Conservation (phyloP, 1,140 invertebrate species). For the Bombus superbus region DNA sequence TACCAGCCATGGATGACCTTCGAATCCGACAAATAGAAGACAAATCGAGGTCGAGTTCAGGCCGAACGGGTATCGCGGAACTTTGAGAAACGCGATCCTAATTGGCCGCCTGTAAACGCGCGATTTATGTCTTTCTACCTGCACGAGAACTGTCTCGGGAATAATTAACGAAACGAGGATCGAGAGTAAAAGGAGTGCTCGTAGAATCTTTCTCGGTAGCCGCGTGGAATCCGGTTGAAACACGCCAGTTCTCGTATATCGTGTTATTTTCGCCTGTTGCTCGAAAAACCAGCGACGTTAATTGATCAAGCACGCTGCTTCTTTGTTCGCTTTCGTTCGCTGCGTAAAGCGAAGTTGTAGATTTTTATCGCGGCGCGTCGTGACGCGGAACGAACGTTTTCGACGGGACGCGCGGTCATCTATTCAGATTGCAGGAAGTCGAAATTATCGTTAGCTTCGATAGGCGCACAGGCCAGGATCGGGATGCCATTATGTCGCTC, state of each 20-base stretch:
- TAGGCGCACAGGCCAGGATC: neutral
- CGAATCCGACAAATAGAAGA: conserved; percentile 5
- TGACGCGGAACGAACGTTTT: neutral
- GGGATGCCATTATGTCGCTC: conserved; percentile 51
- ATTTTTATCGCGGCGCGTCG: neutral
- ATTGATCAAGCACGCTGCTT: conserved; percentile 21
- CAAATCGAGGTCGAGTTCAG: conserved; percentile 27
- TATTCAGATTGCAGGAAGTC: neutral
- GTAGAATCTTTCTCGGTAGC: neutral
- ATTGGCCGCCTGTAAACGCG: neutral
- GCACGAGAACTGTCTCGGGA: conserved; percentile 46
- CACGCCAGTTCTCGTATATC: neutral
- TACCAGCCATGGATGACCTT: neutral
- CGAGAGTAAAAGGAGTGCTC: neutral
- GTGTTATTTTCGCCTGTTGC: neutral
- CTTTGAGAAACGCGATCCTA: conserved; percentile 18
- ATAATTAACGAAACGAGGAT: conserved; percentile 62
- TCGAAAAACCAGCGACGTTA: conserved; percentile 9
- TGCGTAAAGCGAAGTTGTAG: neutral
- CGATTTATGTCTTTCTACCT: conserved; percentile 65
- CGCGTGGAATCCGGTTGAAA: conserved; percentile 10
- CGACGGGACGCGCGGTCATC: neutral
- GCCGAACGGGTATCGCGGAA: neutral
- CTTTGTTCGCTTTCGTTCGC: neutral
- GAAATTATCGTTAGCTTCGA: neutral